phyloP scores from a whole-genome alignment of 2,888 invertebrate genomes.

The Machimus atricapillus region DNA sequence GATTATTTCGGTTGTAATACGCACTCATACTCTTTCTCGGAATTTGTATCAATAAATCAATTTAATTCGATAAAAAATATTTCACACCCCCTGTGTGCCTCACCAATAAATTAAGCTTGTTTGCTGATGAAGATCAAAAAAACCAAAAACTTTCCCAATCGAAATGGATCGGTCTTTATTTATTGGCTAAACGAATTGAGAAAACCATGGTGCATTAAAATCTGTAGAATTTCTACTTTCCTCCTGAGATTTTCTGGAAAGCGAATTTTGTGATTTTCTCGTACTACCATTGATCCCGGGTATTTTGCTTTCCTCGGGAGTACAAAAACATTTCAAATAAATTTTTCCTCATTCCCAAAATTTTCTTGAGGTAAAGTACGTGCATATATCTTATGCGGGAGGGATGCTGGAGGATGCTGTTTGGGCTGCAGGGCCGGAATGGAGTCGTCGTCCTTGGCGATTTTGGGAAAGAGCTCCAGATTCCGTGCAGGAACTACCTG shows the following conservation, averaged over 20 bases:
- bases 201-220: not conserved
- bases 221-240: not conserved
- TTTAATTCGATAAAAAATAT: not conserved
- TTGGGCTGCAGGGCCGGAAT: not conserved
- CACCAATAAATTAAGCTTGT: not conserved
- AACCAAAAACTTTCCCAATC: not conserved
- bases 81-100: not conserved
- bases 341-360: not conserved
- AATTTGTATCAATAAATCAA: not conserved
- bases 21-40: too few relatives aligned
- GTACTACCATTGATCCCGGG: not conserved
- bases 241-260: not conserved
- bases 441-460: not conserved
- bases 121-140: not conserved
- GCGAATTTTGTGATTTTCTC: not conserved
- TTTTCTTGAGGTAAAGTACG: not conserved
- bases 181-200: not conserved
- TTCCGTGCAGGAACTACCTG: not conserved
- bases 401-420: not conserved
- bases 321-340: not conserved
- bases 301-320: not conserved
- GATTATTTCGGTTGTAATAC: too few relatives aligned
- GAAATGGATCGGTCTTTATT: not conserved
- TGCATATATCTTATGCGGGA: not conserved
- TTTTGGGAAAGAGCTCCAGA: not conserved